These are phyloP conservation scores for Dione juno DNA, from an alignment of 2,888 invertebrate species.

Conservation along the genomic window DNA sequence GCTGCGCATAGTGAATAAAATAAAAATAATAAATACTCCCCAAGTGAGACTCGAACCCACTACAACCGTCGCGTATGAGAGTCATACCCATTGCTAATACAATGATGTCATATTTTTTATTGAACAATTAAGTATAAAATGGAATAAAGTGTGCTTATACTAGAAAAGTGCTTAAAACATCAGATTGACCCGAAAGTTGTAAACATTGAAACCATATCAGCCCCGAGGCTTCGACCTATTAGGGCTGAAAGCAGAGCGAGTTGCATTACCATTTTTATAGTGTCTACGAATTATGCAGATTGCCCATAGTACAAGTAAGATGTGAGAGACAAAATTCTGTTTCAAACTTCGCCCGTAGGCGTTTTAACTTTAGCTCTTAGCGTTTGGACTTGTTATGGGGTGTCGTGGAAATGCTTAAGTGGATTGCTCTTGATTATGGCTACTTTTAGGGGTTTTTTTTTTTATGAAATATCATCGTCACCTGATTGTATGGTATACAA, in stretches of 20 bases:
- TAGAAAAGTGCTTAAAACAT: background rate
- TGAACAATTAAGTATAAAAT: background rate
- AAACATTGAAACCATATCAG: conserved; percentile 30
- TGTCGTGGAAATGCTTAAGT: conserved; percentile 23
- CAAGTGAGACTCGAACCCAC: too few species aligned
- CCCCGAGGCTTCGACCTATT: conserved; percentile 54
- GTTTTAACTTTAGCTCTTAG: conserved; percentile 27
- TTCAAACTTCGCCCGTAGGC: conserved; percentile 28
- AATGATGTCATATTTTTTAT: background rate
- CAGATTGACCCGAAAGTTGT: conserved; percentile 26
- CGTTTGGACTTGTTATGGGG: conserved; percentile 25
- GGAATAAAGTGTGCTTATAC: background rate
- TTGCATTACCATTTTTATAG: conserved; percentile 80
- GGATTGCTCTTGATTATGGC: conserved; percentile 12
- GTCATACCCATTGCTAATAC: background rate
- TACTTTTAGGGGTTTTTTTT: background rate
- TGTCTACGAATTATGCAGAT: conserved; percentile 79
- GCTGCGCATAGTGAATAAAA: too few species aligned
- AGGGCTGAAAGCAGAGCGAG: conserved; percentile 57
- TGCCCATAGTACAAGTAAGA: conserved; percentile 64
- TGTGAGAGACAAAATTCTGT: conserved; percentile 44
- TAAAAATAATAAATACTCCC: too few species aligned
- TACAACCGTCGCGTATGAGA: too few species aligned
- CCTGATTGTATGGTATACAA: too few species aligned
- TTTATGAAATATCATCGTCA: background rate